Evolutionary conservation across 1,140 invertebrate species (phyloP), one percentile per base, ranked within the genome.

Genomic region (Uloborus diversus): DNA sequence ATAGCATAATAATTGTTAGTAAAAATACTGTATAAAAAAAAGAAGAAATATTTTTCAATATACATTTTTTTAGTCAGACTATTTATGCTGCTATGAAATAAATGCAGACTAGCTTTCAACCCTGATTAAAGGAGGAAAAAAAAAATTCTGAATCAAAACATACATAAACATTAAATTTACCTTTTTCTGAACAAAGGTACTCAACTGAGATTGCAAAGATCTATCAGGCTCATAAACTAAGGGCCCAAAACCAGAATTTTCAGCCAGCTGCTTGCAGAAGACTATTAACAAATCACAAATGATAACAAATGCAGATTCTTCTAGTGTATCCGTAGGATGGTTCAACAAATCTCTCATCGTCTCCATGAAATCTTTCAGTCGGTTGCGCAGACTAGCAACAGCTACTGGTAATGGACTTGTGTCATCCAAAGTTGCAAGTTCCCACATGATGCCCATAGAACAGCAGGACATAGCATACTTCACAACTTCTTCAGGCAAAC

Each of bases 201-300:
- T 95, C 49, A 99, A 89, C 84, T 96, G 91, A 33, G 91, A 88
- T 85, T 94, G 93, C 75, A 98, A 91, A 61, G 90, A 89, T 83
- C 90, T 88, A 83, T 96, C 94, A 5, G 96, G 92, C 85, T 94
- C 91, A 86, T 93, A 96, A 68, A 95, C 91, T 28, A 98, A 88
- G 70, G 91, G 90, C 64, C 91, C 90, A 76, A 89, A 66, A 93
- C 87, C 80, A 56, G 84, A 61, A 83, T 92, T 90, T 33, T 88
- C 88, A 27, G 89, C 89, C 65, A 98, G 85, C 84, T 97, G 94
- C 85, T 94, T 93, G 82, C 95, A 96, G 88, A 99, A 99, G 65
- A 97, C 90, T n/a, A 99, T 92, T 32, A 99, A 88, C 79, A 97
- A 87, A 88, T 99, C 98, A 87, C 97, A 99, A 49, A 99, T 92